These are phyloP conservation scores for Apteryx mantelli DNA, from an alignment of 2,113 vertebrate species.

Conservation along the genomic window DNA sequence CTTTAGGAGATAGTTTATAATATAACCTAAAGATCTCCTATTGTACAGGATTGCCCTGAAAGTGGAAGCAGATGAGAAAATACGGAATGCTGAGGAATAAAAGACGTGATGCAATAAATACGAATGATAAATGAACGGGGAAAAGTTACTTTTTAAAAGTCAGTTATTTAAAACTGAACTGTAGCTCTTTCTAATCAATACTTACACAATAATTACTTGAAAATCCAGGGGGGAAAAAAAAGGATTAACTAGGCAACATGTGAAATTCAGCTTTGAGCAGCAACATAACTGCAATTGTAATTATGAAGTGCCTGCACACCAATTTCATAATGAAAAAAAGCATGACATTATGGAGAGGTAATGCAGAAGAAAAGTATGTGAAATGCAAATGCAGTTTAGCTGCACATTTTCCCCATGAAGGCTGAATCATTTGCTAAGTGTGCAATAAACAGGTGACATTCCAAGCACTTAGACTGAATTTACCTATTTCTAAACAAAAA, in stretches of 20 bases:
- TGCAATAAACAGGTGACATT: slow-evolving; percentile 53
- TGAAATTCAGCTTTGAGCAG: slow-evolving; percentile 14
- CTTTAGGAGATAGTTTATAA: background rate
- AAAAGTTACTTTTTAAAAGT: slow-evolving; percentile 39
- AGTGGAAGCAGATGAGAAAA: slow-evolving; percentile 28
- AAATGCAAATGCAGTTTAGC: slow-evolving; percentile 48
- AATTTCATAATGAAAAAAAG: background rate
- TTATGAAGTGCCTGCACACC: background rate
- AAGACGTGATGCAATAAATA: slow-evolving; percentile 44
- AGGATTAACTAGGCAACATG: background rate
- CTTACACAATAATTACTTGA: slow-evolving; percentile 24
- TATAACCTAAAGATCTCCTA: background rate
- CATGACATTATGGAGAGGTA: background rate
- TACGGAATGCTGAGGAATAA: background rate
- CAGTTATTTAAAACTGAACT: slow-evolving; percentile 30
- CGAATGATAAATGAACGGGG: slow-evolving; percentile 16
- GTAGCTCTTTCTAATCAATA: slow-evolving; percentile 49
- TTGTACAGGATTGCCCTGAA: background rate
- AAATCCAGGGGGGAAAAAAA: slow-evolving; percentile 31
- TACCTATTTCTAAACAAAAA: slow-evolving; percentile 55
- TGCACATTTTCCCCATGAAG: slow-evolving; percentile 40
- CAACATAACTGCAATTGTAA: slow-evolving; percentile 26
- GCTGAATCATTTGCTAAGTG: slow-evolving; percentile 48
- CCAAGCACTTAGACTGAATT: slow-evolving; percentile 49
- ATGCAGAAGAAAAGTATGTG: background rate